These are phyloP conservation scores for Schizopygopsis malacanthus DNA, from an alignment of 2,797 vertebrate species.

Conservation along the genomic window DNA sequence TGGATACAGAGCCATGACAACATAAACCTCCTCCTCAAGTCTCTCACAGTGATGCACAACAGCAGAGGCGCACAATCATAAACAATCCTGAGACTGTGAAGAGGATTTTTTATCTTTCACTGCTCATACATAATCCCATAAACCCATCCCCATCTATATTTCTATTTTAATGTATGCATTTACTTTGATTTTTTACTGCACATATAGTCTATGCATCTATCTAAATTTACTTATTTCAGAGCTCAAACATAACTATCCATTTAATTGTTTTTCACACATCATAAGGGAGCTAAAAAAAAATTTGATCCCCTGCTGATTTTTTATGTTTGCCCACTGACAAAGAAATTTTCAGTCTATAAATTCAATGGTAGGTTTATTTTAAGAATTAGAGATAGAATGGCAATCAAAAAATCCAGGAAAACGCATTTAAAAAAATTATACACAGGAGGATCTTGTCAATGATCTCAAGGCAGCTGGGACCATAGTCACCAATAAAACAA, in stretches of 20 bases:
- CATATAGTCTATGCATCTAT: neutral
- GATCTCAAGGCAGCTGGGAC: too few species aligned
- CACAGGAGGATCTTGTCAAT: too few species aligned
- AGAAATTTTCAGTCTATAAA: too few species aligned
- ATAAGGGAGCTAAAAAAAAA: too few species aligned
- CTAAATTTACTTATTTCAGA: neutral
- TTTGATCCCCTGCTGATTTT: too few species aligned
- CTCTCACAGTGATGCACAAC: constrained; percentile 20
- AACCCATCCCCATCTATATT: neutral
- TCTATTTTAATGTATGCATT: neutral
- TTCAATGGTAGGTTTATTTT: too few species aligned
- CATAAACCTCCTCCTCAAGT: constrained; percentile 23
- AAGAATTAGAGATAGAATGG: too few species aligned
- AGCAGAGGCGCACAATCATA: neutral
- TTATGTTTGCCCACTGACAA: too few species aligned
- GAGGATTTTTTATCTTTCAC: neutral
- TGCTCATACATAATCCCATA: constrained; percentile 3
- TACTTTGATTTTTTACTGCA: neutral
- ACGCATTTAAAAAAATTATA: too few species aligned
- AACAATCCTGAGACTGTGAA: neutral
- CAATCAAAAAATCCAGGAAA: too few species aligned
- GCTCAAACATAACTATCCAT: neutral
- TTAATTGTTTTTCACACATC: too few species aligned
- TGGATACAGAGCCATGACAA: constrained; percentile 48
- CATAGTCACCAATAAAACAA: too few species aligned